These are phyloP conservation scores for Pristionchus fissidentatus DNA, from an alignment of 2,888 invertebrate genomes.

Conservation along the genomic window DNA sequence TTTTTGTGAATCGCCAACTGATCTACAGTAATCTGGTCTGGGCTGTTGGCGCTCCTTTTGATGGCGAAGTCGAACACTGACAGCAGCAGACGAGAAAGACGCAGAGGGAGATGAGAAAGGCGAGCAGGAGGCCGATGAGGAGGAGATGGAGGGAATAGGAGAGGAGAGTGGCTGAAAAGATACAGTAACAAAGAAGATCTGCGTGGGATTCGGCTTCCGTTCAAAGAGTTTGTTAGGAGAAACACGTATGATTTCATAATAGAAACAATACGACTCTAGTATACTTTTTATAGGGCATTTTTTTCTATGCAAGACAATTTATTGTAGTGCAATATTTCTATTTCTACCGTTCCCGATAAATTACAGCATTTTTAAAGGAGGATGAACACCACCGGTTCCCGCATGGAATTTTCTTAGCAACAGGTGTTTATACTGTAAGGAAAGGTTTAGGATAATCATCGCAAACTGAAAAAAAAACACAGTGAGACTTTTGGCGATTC, in stretches of 20 bases:
- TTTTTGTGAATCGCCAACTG: not conserved
- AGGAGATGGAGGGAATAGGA: conserved; percentile 47
- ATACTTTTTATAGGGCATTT: not conserved
- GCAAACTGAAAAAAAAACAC: too few relatives aligned
- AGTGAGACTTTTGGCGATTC: too few relatives aligned
- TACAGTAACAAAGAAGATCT: not conserved
- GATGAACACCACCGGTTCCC: too few relatives aligned
- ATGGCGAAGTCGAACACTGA: conserved; percentile 16
- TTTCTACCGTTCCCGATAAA: too few relatives aligned
- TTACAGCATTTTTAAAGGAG: too few relatives aligned
- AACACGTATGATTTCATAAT: not conserved
- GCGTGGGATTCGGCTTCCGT: too few relatives aligned
- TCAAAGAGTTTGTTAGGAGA: too few relatives aligned
- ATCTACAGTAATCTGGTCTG: conserved; percentile 12
- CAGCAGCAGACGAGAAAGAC: conserved; percentile 47
- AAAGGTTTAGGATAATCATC: too few relatives aligned
- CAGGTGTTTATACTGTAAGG: too few relatives aligned
- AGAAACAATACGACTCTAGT: not conserved
- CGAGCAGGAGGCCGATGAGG: conserved; percentile 36
- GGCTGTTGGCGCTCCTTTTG: not conserved
- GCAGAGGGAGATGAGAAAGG: conserved; percentile 43
- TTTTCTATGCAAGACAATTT: not conserved
- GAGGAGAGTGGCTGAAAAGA: conserved; percentile 36
- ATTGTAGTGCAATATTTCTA: too few relatives aligned
- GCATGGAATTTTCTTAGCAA: too few relatives aligned